These are phyloP conservation scores for Euspilapteryx auroguttella DNA, from an alignment of 2,888 invertebrate genomes.

Conservation along the genomic window DNA sequence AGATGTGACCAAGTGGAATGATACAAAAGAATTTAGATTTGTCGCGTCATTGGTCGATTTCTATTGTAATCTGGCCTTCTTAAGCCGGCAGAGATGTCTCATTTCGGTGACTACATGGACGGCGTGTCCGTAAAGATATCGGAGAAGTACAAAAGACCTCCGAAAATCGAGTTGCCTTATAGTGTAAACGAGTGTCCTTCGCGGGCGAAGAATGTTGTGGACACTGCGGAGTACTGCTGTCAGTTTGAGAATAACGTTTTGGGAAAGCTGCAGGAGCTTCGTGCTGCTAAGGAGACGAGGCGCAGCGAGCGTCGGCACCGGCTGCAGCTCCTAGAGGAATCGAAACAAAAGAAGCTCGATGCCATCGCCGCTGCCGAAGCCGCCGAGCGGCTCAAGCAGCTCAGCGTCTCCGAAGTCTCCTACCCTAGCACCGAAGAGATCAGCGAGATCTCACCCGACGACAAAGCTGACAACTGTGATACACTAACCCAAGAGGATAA, in stretches of 20 bases:
- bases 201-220: slow-evolving; percentile 36
- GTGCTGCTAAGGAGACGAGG: slow-evolving; percentile 64
- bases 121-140: slow-evolving; percentile 87
- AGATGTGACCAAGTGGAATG: no score
- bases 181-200: slow-evolving; percentile 28
- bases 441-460: slow-evolving; percentile 53
- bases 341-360: slow-evolving; percentile 56
- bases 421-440: slow-evolving; percentile 66
- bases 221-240: slow-evolving; percentile 62
- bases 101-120: slow-evolving; percentile 71
- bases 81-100: slow-evolving; percentile 42
- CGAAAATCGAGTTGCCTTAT: slow-evolving; percentile 57
- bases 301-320: slow-evolving; percentile 65
- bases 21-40: slow-evolving; percentile 38
- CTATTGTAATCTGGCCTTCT: slow-evolving; percentile 19
- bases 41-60: slow-evolving; percentile 41
- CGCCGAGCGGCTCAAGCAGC: slow-evolving; percentile 54
- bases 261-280: slow-evolving; percentile 72
- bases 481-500: slow-evolving; percentile 19
- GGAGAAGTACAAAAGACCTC: slow-evolving; percentile 83
- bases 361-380: slow-evolving; percentile 47
- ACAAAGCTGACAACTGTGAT: slow-evolving; percentile 39
- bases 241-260: slow-evolving; percentile 73
- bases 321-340: slow-evolving; percentile 60
- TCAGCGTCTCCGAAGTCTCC: slow-evolving; percentile 59